Conservation (phyloP, 1,140 invertebrate genomes). For the Caerostris darwini region DNA sequence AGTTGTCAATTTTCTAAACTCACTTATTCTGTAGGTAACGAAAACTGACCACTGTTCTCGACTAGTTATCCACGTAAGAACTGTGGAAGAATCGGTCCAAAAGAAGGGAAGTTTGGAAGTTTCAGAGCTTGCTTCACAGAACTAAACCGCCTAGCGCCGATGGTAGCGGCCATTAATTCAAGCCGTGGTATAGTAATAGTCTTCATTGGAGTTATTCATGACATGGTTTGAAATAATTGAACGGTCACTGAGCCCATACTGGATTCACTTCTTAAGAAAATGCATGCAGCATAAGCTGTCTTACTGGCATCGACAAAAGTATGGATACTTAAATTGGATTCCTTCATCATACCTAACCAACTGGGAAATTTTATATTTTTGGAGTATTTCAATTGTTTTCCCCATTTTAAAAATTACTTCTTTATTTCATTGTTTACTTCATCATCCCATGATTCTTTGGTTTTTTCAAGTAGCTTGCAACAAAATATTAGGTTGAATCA, state of each 20-base stretch:
- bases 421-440: too few relatives aligned
- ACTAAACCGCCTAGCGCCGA: conserved; percentile 19
- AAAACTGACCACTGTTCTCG: conserved; percentile 57
- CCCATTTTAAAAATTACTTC: too few relatives aligned
- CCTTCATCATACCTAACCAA: too few relatives aligned
- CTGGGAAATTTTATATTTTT: too few relatives aligned
- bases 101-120: not conserved
- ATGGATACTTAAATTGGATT: too few relatives aligned
- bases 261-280: too few relatives aligned
- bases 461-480: too few relatives aligned
- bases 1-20: conserved; percentile 24
- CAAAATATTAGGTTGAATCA: too few relatives aligned
- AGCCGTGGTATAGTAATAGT: conserved; percentile 3
- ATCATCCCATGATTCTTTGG: too few relatives aligned
- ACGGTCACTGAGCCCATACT: not conserved
- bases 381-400: too few relatives aligned
- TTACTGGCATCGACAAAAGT: too few relatives aligned
- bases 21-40: conserved; percentile 43
- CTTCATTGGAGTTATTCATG: conserved; percentile 49
- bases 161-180: not conserved
- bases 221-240: not conserved
- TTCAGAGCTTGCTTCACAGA: conserved; percentile 25
- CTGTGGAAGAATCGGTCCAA: conserved; percentile 62
- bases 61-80: conserved; percentile 49
- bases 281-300: too few relatives aligned